Evolutionary conservation across 2,888 invertebrate species (phyloP), one percentile per base, ranked within the genome.

Genomic region (Zeuzera pyrina): DNA sequence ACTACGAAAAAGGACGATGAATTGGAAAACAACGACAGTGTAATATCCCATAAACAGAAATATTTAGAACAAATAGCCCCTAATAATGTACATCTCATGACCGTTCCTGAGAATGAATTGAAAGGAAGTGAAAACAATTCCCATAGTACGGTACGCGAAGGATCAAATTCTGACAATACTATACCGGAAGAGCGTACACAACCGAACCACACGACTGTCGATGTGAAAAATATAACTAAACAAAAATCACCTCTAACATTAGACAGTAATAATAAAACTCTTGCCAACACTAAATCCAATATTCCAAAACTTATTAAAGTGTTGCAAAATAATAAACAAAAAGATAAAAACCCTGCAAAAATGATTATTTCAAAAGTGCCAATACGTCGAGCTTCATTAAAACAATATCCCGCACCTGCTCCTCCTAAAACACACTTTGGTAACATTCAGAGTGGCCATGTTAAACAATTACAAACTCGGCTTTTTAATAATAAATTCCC

Each of bases 361-460:
- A 42, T 72, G 15, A 49, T 71, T 15, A 52, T 58, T 13, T 79
- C 84, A 7, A 84, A 79, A 52, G 73, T 79, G 3, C 81, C 84
- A 3, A 47, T 79, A 22, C 67, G 84, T 31, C 64, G 68, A 36
- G 52, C 59, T 33, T 78, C 79, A 14, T 30, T 67, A 19, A 81
- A 83, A 43, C 73, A 74, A 41, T 64, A 74, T 41, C 69, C 72
- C 31, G 73, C 77, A 2, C 81, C 81, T 2, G 58, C 67, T n/a
- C 81, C 83, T 13, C 78, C 78, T n/a, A 83, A 77, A 58, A 38
- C 62, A 22, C 76, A 78, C 36, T 84, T 84, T 43, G 74, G 78
- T 14, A 74, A 72, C 42, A 59, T 84, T 36, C 77, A 74, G 57
- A 83, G 61, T 45, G 84, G 84, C 8, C 71, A 73, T 38, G 83